phyloP scores from a whole-genome alignment of 2,888 invertebrate genomes.

The Sipha maydis region DNA sequence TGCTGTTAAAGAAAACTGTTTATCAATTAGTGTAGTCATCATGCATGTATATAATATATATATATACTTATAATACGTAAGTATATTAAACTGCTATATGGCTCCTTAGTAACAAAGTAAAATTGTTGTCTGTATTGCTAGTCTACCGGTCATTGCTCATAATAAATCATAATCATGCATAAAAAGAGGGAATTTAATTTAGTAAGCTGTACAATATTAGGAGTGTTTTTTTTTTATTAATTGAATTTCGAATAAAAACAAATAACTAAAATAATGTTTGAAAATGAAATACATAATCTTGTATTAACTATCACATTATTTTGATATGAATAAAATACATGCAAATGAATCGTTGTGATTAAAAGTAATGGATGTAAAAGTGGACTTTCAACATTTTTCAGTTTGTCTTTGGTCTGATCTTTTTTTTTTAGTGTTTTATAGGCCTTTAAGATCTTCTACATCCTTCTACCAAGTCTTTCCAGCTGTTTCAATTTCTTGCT shows the following conservation, averaged over 20 bases:
- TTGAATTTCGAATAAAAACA: neutral
- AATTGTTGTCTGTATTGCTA: slow-evolving; percentile 2
- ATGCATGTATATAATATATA: neutral
- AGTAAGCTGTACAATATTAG: neutral
- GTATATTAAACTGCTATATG: neutral
- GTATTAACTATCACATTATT: neutral
- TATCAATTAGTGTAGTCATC: neutral
- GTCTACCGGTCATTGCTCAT: neutral
- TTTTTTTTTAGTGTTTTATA: no score
- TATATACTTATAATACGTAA: neutral
- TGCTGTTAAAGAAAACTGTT: neutral
- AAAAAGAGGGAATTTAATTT: neutral
- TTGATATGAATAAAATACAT: neutral
- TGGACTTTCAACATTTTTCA: neutral
- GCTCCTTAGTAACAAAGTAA: slow-evolving; percentile 2
- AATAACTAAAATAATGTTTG: neutral
- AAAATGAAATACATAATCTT: neutral
- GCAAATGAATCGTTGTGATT: no score
- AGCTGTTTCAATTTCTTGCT: no score
- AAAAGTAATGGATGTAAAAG: neutral
- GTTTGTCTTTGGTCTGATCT: no score
- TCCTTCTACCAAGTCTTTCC: no score
- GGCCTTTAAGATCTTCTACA: no score
- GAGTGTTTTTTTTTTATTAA: neutral
- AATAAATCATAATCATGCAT: neutral